Base-by-base conservation (phyloP, 2,113 vertebrate species). In the Cyanocitta stelleri region DNA sequence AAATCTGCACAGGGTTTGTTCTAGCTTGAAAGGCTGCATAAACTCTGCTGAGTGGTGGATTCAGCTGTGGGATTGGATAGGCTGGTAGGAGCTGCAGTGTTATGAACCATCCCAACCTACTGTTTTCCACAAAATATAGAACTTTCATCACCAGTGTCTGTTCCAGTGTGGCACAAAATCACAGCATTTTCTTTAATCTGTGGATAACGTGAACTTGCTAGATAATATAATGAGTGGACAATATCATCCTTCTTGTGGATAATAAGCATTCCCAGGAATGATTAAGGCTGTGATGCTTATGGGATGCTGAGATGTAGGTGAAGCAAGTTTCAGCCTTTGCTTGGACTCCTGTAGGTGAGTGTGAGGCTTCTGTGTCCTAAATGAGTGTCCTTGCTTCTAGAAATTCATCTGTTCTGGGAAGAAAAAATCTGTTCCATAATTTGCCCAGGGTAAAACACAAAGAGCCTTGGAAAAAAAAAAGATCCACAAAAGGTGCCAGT, bases 1-100 rank as follows among this genome's bases (percentile, higher is more conserved):
- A 16, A 64, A 75, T 39, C 10, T 80, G 32, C 32, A 48, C 0
- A 0, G 30, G 7, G 5, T 59, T 41, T 77, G 8, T 46, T 41
- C 30, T 73, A 32, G 12, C 44, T 85, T 63, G 63, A 76, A 91
- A 89, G 23, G 29, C 44, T 44, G 29, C 2, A 3, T 21, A 32
- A 58, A 55, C 22, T 69, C 30, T 72, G 39, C 11, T 59, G 26
- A 73, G 55, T 1, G 2, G 9, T 52, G 41, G 37, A 55, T 74
- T 64, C 0, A 0, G 23, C 61, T 74, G 12, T 39, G 33, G 21
- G 35, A 8, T 8, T 49, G 44, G 15, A 51, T 41, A 14, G 51
- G 51, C 43, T 19, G 7, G 26, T 76, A 63, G 43, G 54, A 93
- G 8, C 23, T 68, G 32, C 39, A 68, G 11, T 54, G 20, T 37